Conservation (phyloP, 2,797 vertebrate species). For the Buceros bicornis region DNA sequence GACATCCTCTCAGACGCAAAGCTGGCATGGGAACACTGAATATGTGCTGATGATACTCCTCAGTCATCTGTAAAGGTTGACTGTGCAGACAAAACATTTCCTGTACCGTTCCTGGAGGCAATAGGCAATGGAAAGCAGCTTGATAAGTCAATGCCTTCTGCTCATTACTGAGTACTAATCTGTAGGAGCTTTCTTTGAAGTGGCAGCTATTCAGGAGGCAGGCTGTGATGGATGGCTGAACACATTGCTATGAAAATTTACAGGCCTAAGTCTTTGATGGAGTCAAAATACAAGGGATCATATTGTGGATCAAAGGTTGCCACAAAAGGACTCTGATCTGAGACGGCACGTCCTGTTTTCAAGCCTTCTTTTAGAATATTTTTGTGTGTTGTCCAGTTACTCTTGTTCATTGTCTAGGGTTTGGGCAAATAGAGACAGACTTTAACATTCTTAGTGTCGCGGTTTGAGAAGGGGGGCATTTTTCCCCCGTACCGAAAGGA, state of each 20-base stretch:
- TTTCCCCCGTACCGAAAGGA: too few species aligned
- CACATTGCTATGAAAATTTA: background rate
- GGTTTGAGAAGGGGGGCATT: too few species aligned
- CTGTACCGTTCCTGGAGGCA: background rate
- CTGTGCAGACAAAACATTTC: background rate
- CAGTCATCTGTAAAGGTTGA: background rate
- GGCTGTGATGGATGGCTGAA: background rate
- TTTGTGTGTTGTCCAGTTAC: background rate
- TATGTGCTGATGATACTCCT: background rate
- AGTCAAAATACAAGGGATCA: background rate
- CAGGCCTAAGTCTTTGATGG: background rate
- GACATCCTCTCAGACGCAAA: background rate
- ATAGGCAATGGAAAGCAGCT: background rate
- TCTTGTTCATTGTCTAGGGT: background rate
- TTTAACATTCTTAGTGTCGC: background rate
- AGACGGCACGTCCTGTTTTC: background rate
- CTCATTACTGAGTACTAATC: background rate
- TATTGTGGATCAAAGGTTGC: background rate
- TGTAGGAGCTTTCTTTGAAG: background rate
- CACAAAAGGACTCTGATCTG: background rate
- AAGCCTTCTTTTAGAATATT: background rate
- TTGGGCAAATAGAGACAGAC: background rate
- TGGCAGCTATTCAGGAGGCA: background rate
- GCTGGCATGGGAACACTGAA: background rate
- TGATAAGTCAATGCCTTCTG: background rate